phyloP scores from a whole-genome alignment of 2,113 vertebrate species.

The Peromyscus maniculatus region DNA sequence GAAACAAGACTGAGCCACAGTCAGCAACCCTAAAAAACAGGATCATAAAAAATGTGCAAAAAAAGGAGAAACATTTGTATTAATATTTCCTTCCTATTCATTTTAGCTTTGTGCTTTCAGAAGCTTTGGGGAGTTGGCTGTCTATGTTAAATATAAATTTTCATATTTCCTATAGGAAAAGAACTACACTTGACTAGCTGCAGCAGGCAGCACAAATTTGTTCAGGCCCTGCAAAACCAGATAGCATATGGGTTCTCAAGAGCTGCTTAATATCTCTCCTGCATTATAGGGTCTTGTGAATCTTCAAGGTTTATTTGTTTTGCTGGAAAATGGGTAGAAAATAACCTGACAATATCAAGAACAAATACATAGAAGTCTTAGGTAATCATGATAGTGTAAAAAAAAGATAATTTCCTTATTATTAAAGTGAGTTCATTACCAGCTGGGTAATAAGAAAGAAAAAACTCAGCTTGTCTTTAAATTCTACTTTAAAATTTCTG shows the following conservation, averaged over 20 bases:
- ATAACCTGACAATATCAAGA: not conserved
- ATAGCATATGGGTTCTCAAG: constrained; percentile 28
- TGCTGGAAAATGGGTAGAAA: not conserved
- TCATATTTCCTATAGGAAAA: constrained; percentile 27
- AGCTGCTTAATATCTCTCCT: constrained; percentile 28
- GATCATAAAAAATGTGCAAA: constrained; percentile 45
- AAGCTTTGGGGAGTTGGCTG: not conserved
- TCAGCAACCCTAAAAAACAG: not conserved
- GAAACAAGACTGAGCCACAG: not conserved
- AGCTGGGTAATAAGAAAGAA: not conserved
- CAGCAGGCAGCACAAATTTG: constrained; percentile 41
- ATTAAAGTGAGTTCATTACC: constrained; percentile 32
- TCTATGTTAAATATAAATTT: not conserved
- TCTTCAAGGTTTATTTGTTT: not conserved
- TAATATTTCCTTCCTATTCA: not conserved
- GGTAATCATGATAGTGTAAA: constrained; percentile 4
- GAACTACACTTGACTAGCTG: not conserved
- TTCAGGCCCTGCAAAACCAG: constrained; percentile 54
- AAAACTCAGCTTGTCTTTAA: constrained; percentile 31
- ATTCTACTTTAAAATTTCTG: constrained; percentile 48
- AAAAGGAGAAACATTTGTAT: not conserved
- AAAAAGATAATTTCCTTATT: constrained; percentile 27
- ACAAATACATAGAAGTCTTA: constrained; percentile 12
- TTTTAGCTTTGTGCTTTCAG: constrained; percentile 51
- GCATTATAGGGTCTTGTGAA: constrained; percentile 15